Percentiles rank a stretch among this genome's conserved stretches.
Evolutionary conservation across 23 tunicate species (phyloP).

Genomic region (Botrylloides violaceus): DNA sequence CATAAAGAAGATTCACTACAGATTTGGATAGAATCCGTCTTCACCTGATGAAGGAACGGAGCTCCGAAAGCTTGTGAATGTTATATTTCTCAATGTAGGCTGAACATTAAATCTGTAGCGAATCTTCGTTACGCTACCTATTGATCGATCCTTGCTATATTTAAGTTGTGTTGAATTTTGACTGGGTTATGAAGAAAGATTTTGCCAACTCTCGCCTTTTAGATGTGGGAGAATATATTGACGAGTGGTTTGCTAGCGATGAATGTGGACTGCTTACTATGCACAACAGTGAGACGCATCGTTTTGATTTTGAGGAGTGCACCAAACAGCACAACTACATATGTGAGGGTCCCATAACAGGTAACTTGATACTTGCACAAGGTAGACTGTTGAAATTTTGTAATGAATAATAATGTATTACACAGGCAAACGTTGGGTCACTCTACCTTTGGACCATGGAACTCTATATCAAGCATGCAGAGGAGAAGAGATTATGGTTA

Average conservation of each 20-base stretch:
- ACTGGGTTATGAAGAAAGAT: too few species aligned
- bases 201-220: too few species aligned
- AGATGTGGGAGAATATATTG: neutral
- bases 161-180: too few species aligned
- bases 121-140: too few species aligned
- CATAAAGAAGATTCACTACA: too few species aligned
- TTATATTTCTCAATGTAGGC: too few species aligned
- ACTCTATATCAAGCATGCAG: slow-evolving; percentile 1
- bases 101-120: too few species aligned
- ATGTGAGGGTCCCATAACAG: slow-evolving; percentile 20
- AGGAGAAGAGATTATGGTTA: neutral
- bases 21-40: too few species aligned
- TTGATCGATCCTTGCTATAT: too few species aligned
- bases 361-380: neutral
- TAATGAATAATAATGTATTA: neutral
- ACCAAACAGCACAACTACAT: neutral
- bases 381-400: too few species aligned
- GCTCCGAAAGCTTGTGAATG: too few species aligned
- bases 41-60: too few species aligned
- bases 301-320: neutral
- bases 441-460: neutral
- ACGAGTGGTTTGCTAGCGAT: neutral
- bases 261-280: neutral
- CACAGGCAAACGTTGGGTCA: neutral
- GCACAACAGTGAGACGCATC: neutral